Conservation (phyloP, 2,888 invertebrate species). For the Coecobrya sp. region DNA sequence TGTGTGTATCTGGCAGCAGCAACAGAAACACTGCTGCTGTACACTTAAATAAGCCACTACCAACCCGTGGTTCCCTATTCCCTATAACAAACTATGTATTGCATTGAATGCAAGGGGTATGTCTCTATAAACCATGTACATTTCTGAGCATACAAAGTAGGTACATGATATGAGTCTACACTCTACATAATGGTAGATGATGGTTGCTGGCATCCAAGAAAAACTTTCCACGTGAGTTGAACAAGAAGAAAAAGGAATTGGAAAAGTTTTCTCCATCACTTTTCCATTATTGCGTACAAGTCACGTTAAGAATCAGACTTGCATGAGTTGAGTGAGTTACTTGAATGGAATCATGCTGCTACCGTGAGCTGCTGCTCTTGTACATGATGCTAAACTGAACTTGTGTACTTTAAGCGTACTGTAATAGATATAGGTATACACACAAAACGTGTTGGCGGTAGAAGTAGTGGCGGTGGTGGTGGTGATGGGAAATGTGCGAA, state of each 20-base stretch:
- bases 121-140: too few relatives aligned
- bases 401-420: neutral
- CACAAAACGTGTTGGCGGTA: neutral
- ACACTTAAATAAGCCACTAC: conserved; percentile 14
- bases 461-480: neutral
- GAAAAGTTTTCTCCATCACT: conserved; percentile 81
- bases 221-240: conserved; percentile 79
- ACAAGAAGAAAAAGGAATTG: conserved; percentile 76
- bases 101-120: too few relatives aligned
- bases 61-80: neutral
- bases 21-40: neutral
- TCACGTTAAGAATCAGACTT: conserved; percentile 78
- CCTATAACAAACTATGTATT: neutral
- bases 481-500: conserved; percentile 59
- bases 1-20: neutral
- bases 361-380: neutral
- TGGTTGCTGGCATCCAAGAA: conserved; percentile 40
- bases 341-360: conserved; percentile 59
- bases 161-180: too few relatives aligned
- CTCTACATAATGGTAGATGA: conserved; percentile 17
- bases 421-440: neutral
- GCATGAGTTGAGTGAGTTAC: conserved; percentile 71
- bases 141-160: neutral
- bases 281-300: conserved; percentile 80
- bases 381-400: neutral